Evolutionary conservation across 2,113 vertebrate genomes (phyloP).

Genomic region (Microcebus lehilahytsara): DNA sequence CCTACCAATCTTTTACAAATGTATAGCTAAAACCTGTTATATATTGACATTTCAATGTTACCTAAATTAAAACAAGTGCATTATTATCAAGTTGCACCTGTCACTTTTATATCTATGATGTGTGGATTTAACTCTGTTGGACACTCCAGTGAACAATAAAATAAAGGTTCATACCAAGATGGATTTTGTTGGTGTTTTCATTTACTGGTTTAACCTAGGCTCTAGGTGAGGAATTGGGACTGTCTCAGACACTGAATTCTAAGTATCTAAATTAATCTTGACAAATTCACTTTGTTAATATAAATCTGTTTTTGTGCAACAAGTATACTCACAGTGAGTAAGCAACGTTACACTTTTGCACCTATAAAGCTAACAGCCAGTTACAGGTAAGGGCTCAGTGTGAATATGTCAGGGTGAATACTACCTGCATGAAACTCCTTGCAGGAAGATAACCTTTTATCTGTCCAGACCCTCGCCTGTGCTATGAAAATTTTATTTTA

Average conservation of each 20-base stretch:
- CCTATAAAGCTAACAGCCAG: background rate
- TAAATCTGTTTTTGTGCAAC: background rate
- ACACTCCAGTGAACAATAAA: background rate
- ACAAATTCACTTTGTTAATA: background rate
- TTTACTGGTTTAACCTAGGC: background rate
- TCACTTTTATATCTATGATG: background rate
- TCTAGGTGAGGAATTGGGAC: background rate
- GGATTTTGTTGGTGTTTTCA: background rate
- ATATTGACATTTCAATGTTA: background rate
- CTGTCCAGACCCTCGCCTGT: background rate
- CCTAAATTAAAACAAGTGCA: background rate
- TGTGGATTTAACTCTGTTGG: background rate
- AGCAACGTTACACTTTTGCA: background rate
- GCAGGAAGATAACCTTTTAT: background rate
- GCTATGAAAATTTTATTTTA: background rate
- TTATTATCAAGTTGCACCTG: background rate
- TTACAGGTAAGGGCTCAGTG: background rate
- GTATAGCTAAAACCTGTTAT: background rate
- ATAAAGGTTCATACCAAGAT: background rate
- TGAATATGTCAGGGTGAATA: background rate
- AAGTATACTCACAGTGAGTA: rapidly evolving
- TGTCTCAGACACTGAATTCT: background rate
- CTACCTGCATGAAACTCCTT: background rate
- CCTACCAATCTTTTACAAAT: background rate
- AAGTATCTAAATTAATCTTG: background rate